Percentiles rank a stretch among this genome's conserved stretches.
Conservation (phyloP, 1,140 invertebrate genomes). For the Andricus grossulariae region DNA sequence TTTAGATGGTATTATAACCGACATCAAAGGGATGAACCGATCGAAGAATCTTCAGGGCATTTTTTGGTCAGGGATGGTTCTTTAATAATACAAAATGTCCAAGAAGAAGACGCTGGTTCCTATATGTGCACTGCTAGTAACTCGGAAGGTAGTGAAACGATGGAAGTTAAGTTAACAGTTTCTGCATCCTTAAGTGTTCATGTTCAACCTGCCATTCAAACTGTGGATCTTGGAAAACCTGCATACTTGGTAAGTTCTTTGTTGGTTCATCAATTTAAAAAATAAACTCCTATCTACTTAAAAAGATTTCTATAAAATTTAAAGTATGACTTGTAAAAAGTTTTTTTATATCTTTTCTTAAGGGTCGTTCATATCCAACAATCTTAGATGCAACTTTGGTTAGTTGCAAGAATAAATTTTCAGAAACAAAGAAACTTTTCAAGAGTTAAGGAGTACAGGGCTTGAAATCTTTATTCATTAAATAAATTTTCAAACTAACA, state of each 20-base stretch:
- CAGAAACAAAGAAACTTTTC: too few relatives aligned
- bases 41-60: conserved; percentile 74
- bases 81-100: conserved; percentile 76
- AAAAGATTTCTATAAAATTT: too few relatives aligned
- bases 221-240: conserved; percentile 76
- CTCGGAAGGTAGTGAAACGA: conserved; percentile 78
- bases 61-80: conserved; percentile 76
- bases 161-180: conserved; percentile 77
- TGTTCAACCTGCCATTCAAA: conserved; percentile 78
- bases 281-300: too few relatives aligned
- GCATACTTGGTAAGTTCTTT: conserved; percentile 76
- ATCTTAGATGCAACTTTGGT: too few relatives aligned
- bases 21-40: conserved; percentile 73
- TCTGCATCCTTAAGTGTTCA: conserved; percentile 76
- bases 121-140: conserved; percentile 79
- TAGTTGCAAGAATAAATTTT: too few relatives aligned
- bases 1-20: conserved; percentile 75
- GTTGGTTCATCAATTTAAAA: too few relatives aligned
- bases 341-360: too few relatives aligned
- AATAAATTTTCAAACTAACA: too few relatives aligned
- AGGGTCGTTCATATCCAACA: too few relatives aligned
- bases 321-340: too few relatives aligned
- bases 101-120: conserved; percentile 74
- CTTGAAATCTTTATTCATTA: too few relatives aligned
- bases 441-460: too few relatives aligned